Evolutionary conservation across 2,888 invertebrate species (phyloP).

Genomic region (Caenorhabditis angaria): DNA sequence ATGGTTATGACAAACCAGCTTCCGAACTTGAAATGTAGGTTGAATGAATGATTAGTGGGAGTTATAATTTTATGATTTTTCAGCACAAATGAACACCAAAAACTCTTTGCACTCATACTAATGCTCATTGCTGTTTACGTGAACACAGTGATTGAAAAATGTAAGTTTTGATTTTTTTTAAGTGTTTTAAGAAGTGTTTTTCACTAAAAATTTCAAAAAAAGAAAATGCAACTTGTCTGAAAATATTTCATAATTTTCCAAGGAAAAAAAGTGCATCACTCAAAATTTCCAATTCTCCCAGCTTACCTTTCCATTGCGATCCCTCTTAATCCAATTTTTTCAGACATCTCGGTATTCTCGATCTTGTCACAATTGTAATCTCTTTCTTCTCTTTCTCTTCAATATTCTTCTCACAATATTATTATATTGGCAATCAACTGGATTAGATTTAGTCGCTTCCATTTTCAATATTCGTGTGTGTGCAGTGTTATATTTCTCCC

Average conservation of each 20-base stretch:
- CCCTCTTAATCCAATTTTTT: conserved; percentile 1
- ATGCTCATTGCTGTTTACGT: conserved; percentile 18
- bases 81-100: conserved; percentile 7
- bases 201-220: neutral
- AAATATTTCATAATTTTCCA: neutral
- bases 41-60: conserved; percentile 23
- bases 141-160: conserved; percentile 20
- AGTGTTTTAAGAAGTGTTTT: too few species aligned
- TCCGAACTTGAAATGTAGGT: neutral
- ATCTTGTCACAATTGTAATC: conserved; percentile 11
- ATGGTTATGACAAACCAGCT: conserved; percentile 32
- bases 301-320: neutral
- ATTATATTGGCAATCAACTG: neutral
- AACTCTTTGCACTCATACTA: conserved; percentile 21
- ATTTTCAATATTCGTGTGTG: conserved; percentile 3
- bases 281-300: neutral
- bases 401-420: neutral
- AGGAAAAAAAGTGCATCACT: neutral
- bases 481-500: neutral
- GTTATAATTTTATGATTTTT: neutral
- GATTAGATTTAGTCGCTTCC: conserved; percentile 11
- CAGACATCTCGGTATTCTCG: conserved; percentile 23
- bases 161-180: conserved; percentile 21
- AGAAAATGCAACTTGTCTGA: neutral
- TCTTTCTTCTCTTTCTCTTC: neutral